Conservation (phyloP, 2,113 vertebrate species). For the Stercorarius parasiticus region DNA sequence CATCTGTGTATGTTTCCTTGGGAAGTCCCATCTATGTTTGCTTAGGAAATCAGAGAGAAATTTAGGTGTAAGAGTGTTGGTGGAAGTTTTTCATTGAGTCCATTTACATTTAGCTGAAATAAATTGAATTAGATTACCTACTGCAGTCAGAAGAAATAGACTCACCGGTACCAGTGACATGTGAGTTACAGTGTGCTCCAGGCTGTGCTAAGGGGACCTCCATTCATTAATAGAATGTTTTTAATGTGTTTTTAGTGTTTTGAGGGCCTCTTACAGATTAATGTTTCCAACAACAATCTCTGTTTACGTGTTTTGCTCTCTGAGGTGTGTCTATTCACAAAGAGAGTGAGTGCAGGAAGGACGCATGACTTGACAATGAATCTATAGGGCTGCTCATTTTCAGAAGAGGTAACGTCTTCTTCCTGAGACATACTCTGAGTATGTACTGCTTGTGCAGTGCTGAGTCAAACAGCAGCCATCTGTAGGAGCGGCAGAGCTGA, state of each 20-base stretch:
- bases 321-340: not conserved
- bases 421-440: not conserved
- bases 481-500: not conserved
- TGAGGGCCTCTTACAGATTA: not conserved
- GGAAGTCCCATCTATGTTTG: not conserved
- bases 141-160: not conserved
- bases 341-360: not conserved
- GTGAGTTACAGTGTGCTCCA: not conserved
- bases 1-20: not conserved
- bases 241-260: not conserved
- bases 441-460: not conserved
- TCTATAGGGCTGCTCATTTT: not conserved
- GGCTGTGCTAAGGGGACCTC: not conserved
- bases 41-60: not conserved
- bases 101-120: not conserved
- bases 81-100: not conserved
- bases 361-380: not conserved
- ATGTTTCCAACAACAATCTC: not conserved
- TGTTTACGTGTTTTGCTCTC: not conserved
- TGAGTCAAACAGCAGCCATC: not conserved
- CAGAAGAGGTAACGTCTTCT: not conserved
- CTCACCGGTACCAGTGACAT: not conserved
- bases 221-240: not conserved
- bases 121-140: not conserved
- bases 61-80: not conserved